Base-by-base conservation (phyloP, 92 coral and sea anemone species). In the Montipora capitata region DNA sequence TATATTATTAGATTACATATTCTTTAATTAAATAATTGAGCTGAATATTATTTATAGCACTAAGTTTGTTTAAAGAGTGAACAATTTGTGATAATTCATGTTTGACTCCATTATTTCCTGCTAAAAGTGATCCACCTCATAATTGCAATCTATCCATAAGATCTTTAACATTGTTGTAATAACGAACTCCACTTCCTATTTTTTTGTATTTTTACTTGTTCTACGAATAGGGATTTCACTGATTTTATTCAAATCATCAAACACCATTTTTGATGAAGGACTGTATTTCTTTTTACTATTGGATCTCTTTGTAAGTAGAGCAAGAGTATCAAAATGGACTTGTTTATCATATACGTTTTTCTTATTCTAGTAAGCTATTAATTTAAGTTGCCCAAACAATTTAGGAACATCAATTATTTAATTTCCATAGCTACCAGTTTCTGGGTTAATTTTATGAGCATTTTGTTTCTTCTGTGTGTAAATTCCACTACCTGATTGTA, bases 391-490 rank as follows among this genome's bases (percentile, higher is more conserved):
- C 7, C 83, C 87, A 14, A 12, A 57, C 63, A 64, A 56, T 67
- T 88, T 72, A n/a, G 92, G 92, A 56, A 88, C 3, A 74, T 88
- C 83, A 17, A 74, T 88, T 27, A 14, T 44, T 1, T 49, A 52
- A 17, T 72, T 81, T 13, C 87, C 92, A 35, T 88, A 74, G 16
- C 12, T 41, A 54, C 82, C 87, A 0, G 43, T 61, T 15, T 16
- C 16, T 17, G 81, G 43, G 20, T 13, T 43, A 39, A 72, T 88
- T 40, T 80, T 59, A 57, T 78, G 58, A 11, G 85, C 87, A 43
- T 87, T 69, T 66, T 80, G 54, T 78, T 87, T 87, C 56, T 85
- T 68, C 70, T 87, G 91, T 84, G 56, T 86, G 42, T 86, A 86
- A 20, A 78, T 6, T 0, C 90, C 90, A 7, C 2, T 65, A 17